These are phyloP conservation scores for Coleophora deauratella DNA, from an alignment of 2,888 invertebrate species.

Conservation along the genomic window DNA sequence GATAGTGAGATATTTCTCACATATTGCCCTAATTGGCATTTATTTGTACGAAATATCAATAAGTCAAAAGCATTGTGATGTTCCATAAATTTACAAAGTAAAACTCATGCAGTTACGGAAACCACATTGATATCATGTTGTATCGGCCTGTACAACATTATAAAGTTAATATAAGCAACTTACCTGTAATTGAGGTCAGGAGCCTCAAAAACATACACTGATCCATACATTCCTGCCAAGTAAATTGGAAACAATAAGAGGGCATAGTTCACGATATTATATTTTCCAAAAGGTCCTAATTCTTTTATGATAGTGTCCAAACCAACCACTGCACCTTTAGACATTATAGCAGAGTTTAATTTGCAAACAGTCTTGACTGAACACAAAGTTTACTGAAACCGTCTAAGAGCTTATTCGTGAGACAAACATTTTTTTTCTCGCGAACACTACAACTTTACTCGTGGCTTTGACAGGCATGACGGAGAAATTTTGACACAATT, in stretches of 20 bases:
- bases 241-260: slow-evolving; percentile 54
- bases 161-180: slow-evolving; percentile 10
- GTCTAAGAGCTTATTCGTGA: background rate
- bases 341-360: slow-evolving; percentile 30
- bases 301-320: slow-evolving; percentile 48
- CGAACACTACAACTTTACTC: slow-evolving; percentile 2
- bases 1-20: no score
- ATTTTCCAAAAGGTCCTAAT: slow-evolving; percentile 57
- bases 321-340: slow-evolving; percentile 31
- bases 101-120: no score
- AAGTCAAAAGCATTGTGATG: no score
- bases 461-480: slow-evolving; percentile 1
- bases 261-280: slow-evolving; percentile 57
- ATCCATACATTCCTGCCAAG: slow-evolving; percentile 62
- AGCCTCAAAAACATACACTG: slow-evolving; percentile 60
- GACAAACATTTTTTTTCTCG: background rate
- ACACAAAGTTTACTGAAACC: slow-evolving; percentile 17
- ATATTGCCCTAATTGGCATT: no score
- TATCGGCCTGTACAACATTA: background rate
- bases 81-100: no score
- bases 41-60: no score
- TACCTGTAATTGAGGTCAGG: slow-evolving; percentile 54
- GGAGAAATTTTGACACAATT: background rate
- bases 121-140: background rate
- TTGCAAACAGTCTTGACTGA: slow-evolving; percentile 19